Base-by-base conservation (phyloP, 2,113 vertebrate species). In the Piprites chloris region DNA sequence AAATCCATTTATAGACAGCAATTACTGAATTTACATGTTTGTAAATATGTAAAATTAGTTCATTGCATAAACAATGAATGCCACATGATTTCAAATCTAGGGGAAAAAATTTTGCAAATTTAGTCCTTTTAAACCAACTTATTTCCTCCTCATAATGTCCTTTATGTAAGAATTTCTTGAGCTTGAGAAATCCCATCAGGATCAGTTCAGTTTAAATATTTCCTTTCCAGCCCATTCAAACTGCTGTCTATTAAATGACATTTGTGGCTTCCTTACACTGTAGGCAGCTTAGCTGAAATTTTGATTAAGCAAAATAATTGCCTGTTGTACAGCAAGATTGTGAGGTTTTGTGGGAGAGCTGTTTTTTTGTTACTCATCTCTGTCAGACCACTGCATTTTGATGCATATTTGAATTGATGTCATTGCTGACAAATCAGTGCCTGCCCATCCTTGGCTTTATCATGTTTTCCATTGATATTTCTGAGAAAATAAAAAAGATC, bases 381-480 rank as follows among this genome's bases (percentile, higher is more conserved):
- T 86, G 75, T 90, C 73, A 86, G 81, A 19, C 56, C 69, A 39
- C 82, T 74, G 63, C 73, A 33, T 91, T 93, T 96, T 91, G 91
- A 85, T 91, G 78, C 28, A 61, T 55, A 47, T 91, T 90, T 85
- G 26, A 85, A 87, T 77, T 72, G 23, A 69, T 85, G 80, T 85
- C 50, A 65, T 63, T 59, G 58, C 47, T 76, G 61, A 93, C n/a
- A 94, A 90, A 58, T 71, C 56, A 53, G 37, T 68, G n/a, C 87
- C 81, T 87, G 78, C 30, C 79, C 82, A 79, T 80, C 82, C 80
- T 88, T 96, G 84, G 28, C 80, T 95, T 93, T 92, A 91, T 87
- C 92, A 87, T 75, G 35, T 66, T 90, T 95, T 95, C 83, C 94
- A 96, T 94, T 95, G 85, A 87, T 82, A 47, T 94, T 81, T 95